Conservation (phyloP, 2,888 invertebrate genomes). For the Drosophila robusta region DNA sequence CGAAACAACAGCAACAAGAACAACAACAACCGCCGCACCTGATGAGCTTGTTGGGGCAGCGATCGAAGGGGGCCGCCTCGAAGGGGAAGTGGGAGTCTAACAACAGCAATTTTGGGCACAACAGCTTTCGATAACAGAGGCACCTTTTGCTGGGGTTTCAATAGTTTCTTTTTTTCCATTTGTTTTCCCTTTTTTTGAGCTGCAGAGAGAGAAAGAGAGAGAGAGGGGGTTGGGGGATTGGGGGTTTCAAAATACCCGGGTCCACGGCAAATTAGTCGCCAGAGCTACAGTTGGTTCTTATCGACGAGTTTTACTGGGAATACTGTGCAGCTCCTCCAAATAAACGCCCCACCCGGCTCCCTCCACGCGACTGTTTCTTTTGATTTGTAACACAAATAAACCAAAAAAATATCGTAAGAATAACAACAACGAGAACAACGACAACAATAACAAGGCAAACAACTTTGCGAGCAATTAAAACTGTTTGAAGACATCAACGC, state of each 20-base stretch:
- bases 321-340: conserved; percentile 30
- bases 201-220: too few species aligned
- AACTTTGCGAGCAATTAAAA: conserved; percentile 77
- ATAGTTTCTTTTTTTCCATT: neutral
- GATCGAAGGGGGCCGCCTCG: neutral
- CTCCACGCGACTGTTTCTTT: conserved; percentile 42
- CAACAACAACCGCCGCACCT: conserved; percentile 15
- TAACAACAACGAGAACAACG: conserved; percentile 21
- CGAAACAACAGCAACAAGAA: too few species aligned
- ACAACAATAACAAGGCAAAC: conserved; percentile 61
- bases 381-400: conserved; percentile 73
- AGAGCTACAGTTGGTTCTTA: conserved; percentile 30
- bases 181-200: neutral
- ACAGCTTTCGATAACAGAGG: conserved; percentile 50
- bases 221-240: too few species aligned
- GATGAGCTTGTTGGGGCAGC: neutral
- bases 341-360: neutral
- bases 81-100: conserved; percentile 21
- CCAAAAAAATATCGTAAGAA: conserved; percentile 48
- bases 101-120: conserved; percentile 63
- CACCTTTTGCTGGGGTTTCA: conserved; percentile 2
- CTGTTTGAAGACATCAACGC: conserved; percentile 62
- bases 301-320: conserved; percentile 32
- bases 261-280: conserved; percentile 52
- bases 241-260: neutral